These are phyloP conservation scores for Diacarnus erythraeanus DNA, from an alignment of 37 sponge, comb jelly and placozoan species.

Conservation along the genomic window DNA sequence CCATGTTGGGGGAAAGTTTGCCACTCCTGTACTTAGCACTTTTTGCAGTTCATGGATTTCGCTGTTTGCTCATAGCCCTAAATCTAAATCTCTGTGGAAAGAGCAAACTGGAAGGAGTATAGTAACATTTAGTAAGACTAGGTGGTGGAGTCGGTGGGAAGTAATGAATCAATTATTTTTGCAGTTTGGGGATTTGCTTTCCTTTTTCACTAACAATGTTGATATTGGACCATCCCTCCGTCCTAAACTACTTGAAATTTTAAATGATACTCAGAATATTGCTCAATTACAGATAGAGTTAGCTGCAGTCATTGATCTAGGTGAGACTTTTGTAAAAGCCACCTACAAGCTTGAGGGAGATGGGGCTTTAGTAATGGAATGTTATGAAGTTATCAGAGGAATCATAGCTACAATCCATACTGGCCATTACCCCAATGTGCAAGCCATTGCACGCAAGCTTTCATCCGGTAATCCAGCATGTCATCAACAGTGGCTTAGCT, in stretches of 20 bases:
- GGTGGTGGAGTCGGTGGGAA: constrained; percentile 49
- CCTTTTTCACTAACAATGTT: constrained; percentile 33
- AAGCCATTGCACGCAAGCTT: no score
- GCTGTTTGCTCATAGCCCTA: constrained; percentile 56
- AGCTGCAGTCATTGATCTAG: constrained; percentile 42
- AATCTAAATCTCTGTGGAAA: constrained; percentile 25
- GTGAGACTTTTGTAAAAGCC: constrained; percentile 53
- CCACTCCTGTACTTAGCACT: constrained; percentile 10
- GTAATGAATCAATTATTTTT: constrained; percentile 52
- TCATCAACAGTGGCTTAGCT: constrained; percentile 11
- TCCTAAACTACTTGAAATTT: constrained; percentile 59
- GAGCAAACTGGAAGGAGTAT: no score
- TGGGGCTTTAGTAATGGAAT: no score
- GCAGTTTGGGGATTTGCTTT: no score
- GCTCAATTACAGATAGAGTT: constrained; percentile 33
- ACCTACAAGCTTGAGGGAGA: constrained; percentile 31
- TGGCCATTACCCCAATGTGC: no score
- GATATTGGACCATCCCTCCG: constrained; percentile 39
- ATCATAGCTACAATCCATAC: no score
- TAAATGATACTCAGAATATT: constrained; percentile 16
- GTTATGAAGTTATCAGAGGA: no score
- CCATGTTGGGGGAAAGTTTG: constrained; percentile 44
- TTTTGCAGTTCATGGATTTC: constrained; percentile 32
- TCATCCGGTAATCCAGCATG: neutral
- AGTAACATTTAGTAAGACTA: no score